These are phyloP conservation scores for Hephaestus fuliginosus DNA, from an alignment of 2,797 vertebrate genomes.

Conservation along the genomic window DNA sequence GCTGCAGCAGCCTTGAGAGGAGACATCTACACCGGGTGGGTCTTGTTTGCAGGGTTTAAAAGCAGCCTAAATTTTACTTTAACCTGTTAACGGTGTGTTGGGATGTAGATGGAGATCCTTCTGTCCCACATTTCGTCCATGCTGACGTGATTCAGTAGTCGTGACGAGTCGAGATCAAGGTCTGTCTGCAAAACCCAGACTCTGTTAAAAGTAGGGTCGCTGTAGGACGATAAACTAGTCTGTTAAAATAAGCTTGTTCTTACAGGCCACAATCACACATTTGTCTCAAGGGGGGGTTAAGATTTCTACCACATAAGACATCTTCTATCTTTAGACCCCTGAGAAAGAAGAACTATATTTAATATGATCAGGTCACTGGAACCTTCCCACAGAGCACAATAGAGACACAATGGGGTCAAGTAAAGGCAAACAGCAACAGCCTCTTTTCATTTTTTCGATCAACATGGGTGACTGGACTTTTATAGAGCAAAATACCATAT, in stretches of 20 bases:
- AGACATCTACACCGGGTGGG: constrained; percentile 17
- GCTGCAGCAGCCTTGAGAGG: constrained; percentile 38
- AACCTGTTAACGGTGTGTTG: not conserved
- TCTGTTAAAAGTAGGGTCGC: not conserved
- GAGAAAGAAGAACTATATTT: not conserved
- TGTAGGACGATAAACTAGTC: not conserved
- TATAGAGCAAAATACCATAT: not conserved
- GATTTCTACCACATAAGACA: not conserved
- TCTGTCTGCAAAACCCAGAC: not conserved
- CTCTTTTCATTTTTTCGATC: not conserved
- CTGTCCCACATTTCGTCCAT: not conserved
- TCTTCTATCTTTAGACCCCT: not conserved
- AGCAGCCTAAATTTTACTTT: not conserved
- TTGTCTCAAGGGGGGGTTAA: not conserved
- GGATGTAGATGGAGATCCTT: not conserved
- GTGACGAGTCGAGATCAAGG: not conserved
- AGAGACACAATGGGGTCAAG: constrained; percentile 8
- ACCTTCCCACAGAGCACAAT: not conserved
- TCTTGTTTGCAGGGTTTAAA: constrained; percentile 14
- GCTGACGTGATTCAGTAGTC: no score
- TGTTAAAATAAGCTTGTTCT: not conserved
- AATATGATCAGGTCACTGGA: not conserved
- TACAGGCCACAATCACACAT: not conserved
- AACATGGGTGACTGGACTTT: not conserved
- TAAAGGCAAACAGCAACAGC: constrained; percentile 4